phyloP scores from a whole-genome alignment of 2,113 vertebrate species.

The Cyanistes caeruleus region DNA sequence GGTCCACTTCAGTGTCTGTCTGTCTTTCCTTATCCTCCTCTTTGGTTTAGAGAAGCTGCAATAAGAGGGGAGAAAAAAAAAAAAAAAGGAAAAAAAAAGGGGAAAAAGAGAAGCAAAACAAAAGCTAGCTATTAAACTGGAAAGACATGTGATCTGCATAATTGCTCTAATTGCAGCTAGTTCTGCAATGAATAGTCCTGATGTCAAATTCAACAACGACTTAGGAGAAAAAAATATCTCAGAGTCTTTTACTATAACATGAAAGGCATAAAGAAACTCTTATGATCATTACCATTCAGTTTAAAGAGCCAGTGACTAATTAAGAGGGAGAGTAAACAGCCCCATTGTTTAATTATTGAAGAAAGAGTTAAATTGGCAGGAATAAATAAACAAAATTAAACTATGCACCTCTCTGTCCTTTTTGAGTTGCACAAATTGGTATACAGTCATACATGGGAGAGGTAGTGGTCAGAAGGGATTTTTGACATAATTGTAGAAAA shows the following conservation, averaged over 20 bases:
- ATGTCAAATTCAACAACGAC: slow-evolving; percentile 80
- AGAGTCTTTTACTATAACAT: slow-evolving; percentile 74
- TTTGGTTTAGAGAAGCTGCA: neutral
- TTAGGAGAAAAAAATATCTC: slow-evolving; percentile 72
- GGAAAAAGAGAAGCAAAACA: neutral
- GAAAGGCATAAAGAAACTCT: slow-evolving; percentile 71
- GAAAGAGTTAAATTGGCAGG: slow-evolving; percentile 56
- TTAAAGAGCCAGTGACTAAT: slow-evolving; percentile 33
- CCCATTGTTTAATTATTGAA: slow-evolving; percentile 46
- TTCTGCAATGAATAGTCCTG: slow-evolving; percentile 80
- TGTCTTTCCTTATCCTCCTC: slow-evolving; percentile 24
- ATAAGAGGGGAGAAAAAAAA: neutral
- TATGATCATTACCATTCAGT: slow-evolving; percentile 72
- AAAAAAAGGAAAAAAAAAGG: no score
- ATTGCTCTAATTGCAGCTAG: slow-evolving; percentile 86
- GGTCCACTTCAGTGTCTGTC: slow-evolving; percentile 17
- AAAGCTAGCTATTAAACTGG: slow-evolving; percentile 70
- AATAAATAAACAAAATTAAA: slow-evolving; percentile 63
- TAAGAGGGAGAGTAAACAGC: neutral
- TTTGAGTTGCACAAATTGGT: neutral
- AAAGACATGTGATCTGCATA: slow-evolving; percentile 87
- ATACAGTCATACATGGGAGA: neutral
- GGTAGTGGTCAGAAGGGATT: neutral
- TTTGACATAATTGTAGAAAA: neutral
- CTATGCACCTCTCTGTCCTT: neutral